Conservation (phyloP, 1,140 invertebrate species). For the Scaptomyza pallida region DNA sequence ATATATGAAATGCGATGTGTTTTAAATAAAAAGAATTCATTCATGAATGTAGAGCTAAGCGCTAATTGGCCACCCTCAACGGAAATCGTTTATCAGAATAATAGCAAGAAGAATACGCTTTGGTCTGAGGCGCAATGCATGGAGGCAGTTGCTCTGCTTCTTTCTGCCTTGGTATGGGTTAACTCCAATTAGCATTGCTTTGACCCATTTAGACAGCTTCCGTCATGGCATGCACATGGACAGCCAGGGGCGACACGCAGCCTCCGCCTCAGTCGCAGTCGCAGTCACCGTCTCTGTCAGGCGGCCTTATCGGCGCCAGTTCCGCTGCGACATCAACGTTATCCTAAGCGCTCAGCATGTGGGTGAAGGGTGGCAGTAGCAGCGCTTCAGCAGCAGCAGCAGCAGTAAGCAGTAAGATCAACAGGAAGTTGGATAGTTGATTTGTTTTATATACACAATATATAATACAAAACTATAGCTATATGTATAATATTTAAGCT, state of each 20-base stretch:
- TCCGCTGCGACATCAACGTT: slow-evolving; percentile 57
- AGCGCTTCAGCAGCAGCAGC: slow-evolving; percentile 17
- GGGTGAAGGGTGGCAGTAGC: slow-evolving; percentile 76
- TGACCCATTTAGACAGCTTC: slow-evolving; percentile 76
- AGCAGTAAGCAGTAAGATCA: slow-evolving; percentile 65
- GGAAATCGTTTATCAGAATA: slow-evolving; percentile 68
- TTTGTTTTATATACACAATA: slow-evolving; percentile 75
- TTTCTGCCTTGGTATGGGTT: slow-evolving; percentile 60
- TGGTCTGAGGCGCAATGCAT: slow-evolving; percentile 23
- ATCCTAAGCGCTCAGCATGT: slow-evolving; percentile 77
- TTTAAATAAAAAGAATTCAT: slow-evolving; percentile 58
- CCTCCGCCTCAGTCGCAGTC: slow-evolving; percentile 12
- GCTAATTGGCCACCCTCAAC: slow-evolving; percentile 62
- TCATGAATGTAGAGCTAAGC: slow-evolving; percentile 58
- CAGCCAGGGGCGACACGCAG: slow-evolving; percentile 60
- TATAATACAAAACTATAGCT: slow-evolving; percentile 65
- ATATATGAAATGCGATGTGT: slow-evolving; percentile 21
- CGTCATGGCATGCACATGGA: slow-evolving; percentile 55
- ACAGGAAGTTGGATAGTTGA: slow-evolving; percentile 74
- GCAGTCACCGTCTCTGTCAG: slow-evolving; percentile 7
- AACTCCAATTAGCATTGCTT: slow-evolving; percentile 78
- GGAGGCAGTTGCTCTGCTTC: slow-evolving; percentile 25
- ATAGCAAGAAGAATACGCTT: slow-evolving; percentile 47
- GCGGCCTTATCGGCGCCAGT: slow-evolving; percentile 62
- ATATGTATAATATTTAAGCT: slow-evolving; percentile 14